A percentile compares a stretch with the other conserved stretches of the same genome.
Conservation (phyloP, 2,113 vertebrate species). For the Strigops habroptila region DNA sequence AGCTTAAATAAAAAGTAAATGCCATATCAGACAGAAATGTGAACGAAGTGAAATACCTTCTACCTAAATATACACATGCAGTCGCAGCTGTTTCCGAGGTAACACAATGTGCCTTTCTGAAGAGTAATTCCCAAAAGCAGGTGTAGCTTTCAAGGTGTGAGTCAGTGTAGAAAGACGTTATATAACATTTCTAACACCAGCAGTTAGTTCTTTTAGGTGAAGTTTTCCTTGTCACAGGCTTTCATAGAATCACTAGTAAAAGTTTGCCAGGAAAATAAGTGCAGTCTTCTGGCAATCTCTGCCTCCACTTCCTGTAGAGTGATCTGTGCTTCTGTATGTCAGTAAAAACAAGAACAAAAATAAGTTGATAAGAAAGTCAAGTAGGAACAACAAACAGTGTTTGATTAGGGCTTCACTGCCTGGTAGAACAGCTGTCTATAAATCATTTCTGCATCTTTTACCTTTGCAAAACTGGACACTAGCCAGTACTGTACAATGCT, state of each 20-base stretch:
- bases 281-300: background rate
- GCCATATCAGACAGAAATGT: conserved; percentile 15
- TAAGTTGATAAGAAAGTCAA: background rate
- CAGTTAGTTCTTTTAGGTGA: conserved; percentile 10
- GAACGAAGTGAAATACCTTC: conserved; percentile 35
- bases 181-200: background rate
- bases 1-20: conserved; percentile 46
- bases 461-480: background rate
- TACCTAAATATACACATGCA: conserved; percentile 45
- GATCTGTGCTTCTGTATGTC: background rate
- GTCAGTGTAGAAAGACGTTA: conserved; percentile 12
- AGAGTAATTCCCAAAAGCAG: conserved; percentile 40
- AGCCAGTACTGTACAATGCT: background rate
- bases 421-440: background rate
- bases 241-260: background rate
- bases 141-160: conserved; percentile 37
- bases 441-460: background rate
- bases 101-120: conserved; percentile 37
- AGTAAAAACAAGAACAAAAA: background rate
- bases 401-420: background rate
- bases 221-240: background rate
- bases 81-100: conserved; percentile 42
- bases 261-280: background rate
- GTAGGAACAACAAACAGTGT: background rate
- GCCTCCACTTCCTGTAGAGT: background rate